Evolutionary conservation across 2,797 vertebrate genomes (phyloP).

Genomic region (Melanotaenia trifasciata): DNA sequence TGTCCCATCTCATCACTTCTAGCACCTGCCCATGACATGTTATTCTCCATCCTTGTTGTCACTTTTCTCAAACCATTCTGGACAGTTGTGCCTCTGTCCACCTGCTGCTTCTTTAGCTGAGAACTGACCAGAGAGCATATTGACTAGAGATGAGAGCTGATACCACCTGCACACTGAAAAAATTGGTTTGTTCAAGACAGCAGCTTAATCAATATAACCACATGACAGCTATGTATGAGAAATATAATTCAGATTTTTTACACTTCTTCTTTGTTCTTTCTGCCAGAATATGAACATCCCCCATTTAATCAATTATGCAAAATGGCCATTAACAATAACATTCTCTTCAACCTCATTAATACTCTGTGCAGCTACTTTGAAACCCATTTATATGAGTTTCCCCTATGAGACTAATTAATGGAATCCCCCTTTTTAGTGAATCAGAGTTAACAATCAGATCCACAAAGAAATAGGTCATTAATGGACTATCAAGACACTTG

Average conservation of each 20-base stretch:
- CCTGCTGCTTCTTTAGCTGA: constrained; percentile 43
- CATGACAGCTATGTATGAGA: not conserved
- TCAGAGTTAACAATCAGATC: constrained; percentile 45
- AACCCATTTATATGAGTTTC: constrained; percentile 71
- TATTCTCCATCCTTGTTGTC: constrained; percentile 9
- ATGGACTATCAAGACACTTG: constrained; percentile 35
- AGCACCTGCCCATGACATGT: constrained; percentile 15
- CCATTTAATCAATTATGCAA: constrained; percentile 64
- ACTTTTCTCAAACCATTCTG: constrained; percentile 9
- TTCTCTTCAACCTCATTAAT: constrained; percentile 70
- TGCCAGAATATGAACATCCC: constrained; percentile 45
- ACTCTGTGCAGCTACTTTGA: constrained; percentile 72
- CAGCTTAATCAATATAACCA: not conserved
- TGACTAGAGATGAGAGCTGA: constrained; percentile 19
- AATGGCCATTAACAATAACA: constrained; percentile 65
- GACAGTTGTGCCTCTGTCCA: constrained; percentile 40
- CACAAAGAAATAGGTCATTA: constrained; percentile 27
- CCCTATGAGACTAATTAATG: constrained; percentile 49
- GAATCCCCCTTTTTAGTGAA: constrained; percentile 40
- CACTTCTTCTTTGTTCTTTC: constrained; percentile 22
- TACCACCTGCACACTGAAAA: constrained; percentile 13
- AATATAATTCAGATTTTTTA: constrained; percentile 8
- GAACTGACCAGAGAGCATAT: constrained; percentile 26
- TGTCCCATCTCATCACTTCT: not conserved
- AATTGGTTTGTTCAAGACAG: not conserved